These are phyloP conservation scores for Amphimallon solstitiale DNA, from an alignment of 2,888 invertebrate species.

Conservation along the genomic window DNA sequence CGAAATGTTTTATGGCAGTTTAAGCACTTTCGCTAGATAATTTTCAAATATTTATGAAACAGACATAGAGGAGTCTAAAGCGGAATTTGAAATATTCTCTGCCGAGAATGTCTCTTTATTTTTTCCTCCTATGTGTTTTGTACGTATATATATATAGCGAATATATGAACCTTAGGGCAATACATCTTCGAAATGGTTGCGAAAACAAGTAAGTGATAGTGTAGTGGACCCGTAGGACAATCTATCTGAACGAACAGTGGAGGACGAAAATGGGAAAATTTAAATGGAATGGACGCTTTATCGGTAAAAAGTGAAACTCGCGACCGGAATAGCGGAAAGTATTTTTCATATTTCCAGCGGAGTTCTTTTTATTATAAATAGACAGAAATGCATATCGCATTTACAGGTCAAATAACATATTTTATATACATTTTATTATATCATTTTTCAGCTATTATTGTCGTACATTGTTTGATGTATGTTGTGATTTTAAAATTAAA, in stretches of 20 bases:
- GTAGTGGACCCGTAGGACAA: constrained; percentile 47
- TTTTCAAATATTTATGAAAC: constrained; percentile 29
- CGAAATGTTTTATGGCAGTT: too few relatives aligned
- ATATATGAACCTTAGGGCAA: constrained; percentile 38
- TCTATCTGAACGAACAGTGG: constrained; percentile 36
- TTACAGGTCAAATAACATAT: too few relatives aligned
- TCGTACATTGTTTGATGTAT: too few relatives aligned
- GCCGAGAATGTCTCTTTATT: not conserved
- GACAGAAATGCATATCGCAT: not conserved
- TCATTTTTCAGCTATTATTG: too few relatives aligned
- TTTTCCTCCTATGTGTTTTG: constrained; percentile 1
- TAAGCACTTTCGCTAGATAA: constrained; percentile 1
- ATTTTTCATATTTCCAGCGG: constrained; percentile 28
- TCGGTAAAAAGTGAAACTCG: constrained; percentile 18
- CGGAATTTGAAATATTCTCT: constrained; percentile 24
- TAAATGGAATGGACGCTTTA: constrained; percentile 5
- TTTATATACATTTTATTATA: too few relatives aligned
- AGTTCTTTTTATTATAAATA: constrained; percentile 28
- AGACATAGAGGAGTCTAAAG: constrained; percentile 15
- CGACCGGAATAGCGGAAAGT: constrained; percentile 19
- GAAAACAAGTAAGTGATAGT: constrained; percentile 50
- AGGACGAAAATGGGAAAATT: constrained; percentile 14
- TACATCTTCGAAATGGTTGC: constrained; percentile 43
- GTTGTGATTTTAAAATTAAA: too few relatives aligned
- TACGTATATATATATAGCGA: not conserved